A percentile compares a stretch with the other conserved stretches of the same genome.
Evolutionary conservation across 2,113 vertebrate species (phyloP).

Genomic region (Aegotheles bennettii): DNA sequence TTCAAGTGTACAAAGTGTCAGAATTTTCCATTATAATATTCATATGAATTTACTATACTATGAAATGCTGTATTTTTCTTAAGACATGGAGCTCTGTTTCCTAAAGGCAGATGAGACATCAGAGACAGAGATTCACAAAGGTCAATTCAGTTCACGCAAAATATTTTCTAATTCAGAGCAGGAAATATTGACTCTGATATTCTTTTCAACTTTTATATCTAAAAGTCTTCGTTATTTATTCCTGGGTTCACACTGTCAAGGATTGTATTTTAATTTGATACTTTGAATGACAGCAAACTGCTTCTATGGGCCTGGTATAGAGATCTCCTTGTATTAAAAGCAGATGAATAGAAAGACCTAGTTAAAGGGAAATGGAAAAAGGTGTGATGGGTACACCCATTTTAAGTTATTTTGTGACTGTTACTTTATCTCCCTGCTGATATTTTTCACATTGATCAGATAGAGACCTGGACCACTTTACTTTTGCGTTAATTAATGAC

Average conservation of each 20-base stretch:
- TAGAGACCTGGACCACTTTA: not conserved
- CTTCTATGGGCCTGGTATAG: not conserved
- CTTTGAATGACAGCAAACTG: not conserved
- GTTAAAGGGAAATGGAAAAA: not conserved
- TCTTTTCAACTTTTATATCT: not conserved
- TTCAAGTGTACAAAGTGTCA: not conserved
- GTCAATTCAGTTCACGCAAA: not conserved
- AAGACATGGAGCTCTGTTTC: not conserved
- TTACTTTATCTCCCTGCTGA: not conserved
- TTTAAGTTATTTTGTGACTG: not conserved
- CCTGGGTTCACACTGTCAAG: not conserved
- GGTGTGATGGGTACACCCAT: fast-evolving
- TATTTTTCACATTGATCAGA: not conserved
- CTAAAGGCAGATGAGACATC: not conserved
- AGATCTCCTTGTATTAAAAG: not conserved
- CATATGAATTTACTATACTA: not conserved
- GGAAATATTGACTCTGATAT: not conserved
- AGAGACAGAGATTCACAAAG: not conserved
- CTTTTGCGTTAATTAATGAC: not conserved
- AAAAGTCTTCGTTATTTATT: not conserved
- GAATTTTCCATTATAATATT: not conserved
- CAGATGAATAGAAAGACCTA: not conserved
- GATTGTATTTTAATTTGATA: not conserved
- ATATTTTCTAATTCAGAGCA: not conserved
- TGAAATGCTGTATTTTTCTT: not conserved